phyloP scores from a whole-genome alignment of 2,113 vertebrate genomes.

The Gymnarchus niloticus region DNA sequence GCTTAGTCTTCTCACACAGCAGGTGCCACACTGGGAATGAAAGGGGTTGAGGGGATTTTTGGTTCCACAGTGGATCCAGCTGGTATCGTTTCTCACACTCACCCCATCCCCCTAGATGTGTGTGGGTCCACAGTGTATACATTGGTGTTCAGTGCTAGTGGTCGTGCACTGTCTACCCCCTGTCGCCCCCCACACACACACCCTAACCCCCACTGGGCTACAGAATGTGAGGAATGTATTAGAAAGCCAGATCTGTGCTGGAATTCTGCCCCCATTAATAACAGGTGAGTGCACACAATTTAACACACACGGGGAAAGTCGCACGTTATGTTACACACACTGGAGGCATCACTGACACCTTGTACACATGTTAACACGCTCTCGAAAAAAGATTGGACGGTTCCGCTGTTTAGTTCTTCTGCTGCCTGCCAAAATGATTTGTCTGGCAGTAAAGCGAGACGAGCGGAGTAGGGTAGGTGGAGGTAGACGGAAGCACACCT shows the following conservation, averaged over 20 bases:
- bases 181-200: conserved; percentile 42
- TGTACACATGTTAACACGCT: conserved; percentile 21
- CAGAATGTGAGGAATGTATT: conserved; percentile 69
- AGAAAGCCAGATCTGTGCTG: conserved; percentile 58
- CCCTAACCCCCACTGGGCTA: conserved; percentile 57
- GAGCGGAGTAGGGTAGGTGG: conserved; percentile 23
- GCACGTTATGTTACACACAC: conserved; percentile 39
- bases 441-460: conserved; percentile 55
- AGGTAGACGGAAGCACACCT: conserved; percentile 55
- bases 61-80: not conserved
- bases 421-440: conserved; percentile 52
- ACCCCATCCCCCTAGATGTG: not conserved
- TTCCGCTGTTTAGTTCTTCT: conserved; percentile 50
- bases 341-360: conserved; percentile 7
- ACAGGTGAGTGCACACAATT: conserved; percentile 62
- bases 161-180: not conserved
- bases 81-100: not conserved
- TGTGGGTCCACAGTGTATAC: not conserved
- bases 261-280: conserved; percentile 62
- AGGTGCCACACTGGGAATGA: not conserved
- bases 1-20: not conserved
- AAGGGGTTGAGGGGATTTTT: no score
- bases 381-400: conserved; percentile 33
- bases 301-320: conserved; percentile 11
- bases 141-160: not conserved